phyloP scores from a whole-genome alignment of 2,113 vertebrate genomes.

The Poecilia latipinna region DNA sequence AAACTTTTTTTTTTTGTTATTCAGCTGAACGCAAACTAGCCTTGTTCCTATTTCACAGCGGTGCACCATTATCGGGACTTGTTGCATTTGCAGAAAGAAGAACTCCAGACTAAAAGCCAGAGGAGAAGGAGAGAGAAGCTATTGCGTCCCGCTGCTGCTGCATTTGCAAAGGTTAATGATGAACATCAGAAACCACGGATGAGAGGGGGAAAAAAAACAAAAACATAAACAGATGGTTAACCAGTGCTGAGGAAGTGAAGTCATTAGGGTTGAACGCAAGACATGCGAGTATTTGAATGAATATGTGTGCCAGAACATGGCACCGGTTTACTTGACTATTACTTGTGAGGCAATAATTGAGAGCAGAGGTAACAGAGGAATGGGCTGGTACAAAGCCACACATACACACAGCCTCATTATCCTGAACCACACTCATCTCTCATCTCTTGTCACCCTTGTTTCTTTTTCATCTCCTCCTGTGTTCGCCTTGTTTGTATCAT shows the following conservation, averaged over 20 bases:
- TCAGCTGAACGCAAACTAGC: constrained; percentile 13
- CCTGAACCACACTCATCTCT: constrained; percentile 34
- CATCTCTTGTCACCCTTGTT: constrained; percentile 20
- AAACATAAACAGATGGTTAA: constrained; percentile 44
- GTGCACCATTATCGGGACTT: not conserved
- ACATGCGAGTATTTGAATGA: constrained; percentile 8
- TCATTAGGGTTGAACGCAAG: constrained; percentile 36
- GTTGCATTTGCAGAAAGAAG: constrained; percentile 20
- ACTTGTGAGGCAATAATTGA: constrained; percentile 61
- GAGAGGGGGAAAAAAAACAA: constrained; percentile 14
- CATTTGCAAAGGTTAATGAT: constrained; percentile 62
- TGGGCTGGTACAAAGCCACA: constrained; percentile 22
- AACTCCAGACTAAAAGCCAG: constrained; percentile 9
- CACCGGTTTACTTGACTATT: constrained; percentile 35
- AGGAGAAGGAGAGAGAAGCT: constrained; percentile 1
- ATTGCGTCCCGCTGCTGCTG: constrained; percentile 6
- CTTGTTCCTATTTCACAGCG: constrained; percentile 33
- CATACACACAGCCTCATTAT: constrained; percentile 69
- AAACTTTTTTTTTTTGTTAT: not conserved
- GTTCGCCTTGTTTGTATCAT: constrained; percentile 12
- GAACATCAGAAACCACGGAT: constrained; percentile 46
- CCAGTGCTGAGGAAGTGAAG: constrained; percentile 19
- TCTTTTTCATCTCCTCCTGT: constrained; percentile 11
- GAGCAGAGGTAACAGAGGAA: constrained; percentile 53
- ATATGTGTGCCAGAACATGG: constrained; percentile 27